Percentiles rank a stretch among this genome's conserved stretches.
phyloP scores from a whole-genome alignment of 2,113 vertebrate species.

The Himantopus leucocephalus region DNA sequence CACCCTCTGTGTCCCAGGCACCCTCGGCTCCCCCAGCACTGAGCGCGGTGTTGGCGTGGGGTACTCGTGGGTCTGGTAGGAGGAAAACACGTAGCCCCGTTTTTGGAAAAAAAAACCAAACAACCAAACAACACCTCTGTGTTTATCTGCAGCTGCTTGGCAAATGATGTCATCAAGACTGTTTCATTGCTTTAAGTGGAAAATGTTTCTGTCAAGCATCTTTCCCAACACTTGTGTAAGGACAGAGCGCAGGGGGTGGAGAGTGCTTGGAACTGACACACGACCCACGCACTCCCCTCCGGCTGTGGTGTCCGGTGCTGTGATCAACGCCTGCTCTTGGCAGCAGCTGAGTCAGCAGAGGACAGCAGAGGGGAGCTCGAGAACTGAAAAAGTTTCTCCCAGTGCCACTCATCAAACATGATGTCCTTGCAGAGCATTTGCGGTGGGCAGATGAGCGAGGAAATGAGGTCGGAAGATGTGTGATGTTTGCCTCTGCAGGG shows the following conservation, averaged over 20 bases:
- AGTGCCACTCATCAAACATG: rapidly evolving
- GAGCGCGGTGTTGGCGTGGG: rapidly evolving
- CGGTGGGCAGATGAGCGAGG: not conserved
- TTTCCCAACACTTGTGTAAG: not conserved
- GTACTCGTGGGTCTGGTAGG: not conserved
- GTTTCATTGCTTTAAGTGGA: not conserved
- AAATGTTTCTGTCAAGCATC: not conserved
- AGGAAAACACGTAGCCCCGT: not conserved
- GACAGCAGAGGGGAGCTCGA: not conserved
- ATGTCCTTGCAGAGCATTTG: not conserved
- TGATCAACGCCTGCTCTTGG: not conserved
- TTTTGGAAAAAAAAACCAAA: not conserved
- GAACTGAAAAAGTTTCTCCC: not conserved
- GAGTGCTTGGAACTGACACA: rapidly evolving
- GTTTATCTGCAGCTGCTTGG: not conserved
- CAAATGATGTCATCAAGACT: not conserved
- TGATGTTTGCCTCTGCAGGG: not conserved
- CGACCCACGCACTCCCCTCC: rapidly evolving
- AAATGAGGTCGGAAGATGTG: not conserved
- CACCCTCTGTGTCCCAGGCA: not conserved
- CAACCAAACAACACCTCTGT: not conserved
- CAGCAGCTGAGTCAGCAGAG: not conserved
- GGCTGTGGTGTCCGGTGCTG: not conserved
- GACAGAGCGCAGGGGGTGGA: rapidly evolving
- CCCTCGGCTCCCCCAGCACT: not conserved